A percentile compares a stretch with the other conserved stretches of the same genome.
Evolutionary conservation across 1,140 invertebrate species (phyloP).

Genomic region (Drosophila fuyamai): DNA sequence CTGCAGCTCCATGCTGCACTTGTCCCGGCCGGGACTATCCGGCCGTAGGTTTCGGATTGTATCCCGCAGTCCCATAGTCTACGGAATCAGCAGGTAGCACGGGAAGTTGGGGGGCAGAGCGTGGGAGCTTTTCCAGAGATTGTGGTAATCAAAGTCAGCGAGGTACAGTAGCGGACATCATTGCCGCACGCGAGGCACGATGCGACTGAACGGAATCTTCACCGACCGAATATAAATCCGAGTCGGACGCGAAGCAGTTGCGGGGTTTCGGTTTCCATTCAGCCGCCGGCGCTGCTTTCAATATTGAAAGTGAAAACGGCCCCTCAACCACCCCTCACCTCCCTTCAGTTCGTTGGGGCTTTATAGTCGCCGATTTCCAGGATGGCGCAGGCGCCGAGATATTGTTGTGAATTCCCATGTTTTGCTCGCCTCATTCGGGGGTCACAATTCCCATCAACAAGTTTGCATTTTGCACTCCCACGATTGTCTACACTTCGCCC

Average conservation of each 20-base stretch:
- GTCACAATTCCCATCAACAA: constrained; percentile 58
- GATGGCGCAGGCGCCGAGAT: constrained; percentile 57
- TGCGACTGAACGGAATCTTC: constrained; percentile 67
- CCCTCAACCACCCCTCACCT: neutral
- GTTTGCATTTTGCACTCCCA: constrained; percentile 31
- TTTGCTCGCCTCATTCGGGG: constrained; percentile 61
- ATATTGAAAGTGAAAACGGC: constrained; percentile 58
- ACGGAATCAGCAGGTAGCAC: neutral
- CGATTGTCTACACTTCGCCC: constrained; percentile 18
- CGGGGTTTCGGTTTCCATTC: constrained; percentile 68
- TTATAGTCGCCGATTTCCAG: constrained; percentile 47
- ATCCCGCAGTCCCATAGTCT: constrained; percentile 65
- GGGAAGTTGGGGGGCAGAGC: neutral
- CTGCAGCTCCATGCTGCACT: constrained; percentile 32
- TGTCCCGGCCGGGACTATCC: constrained; percentile 58
- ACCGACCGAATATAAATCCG: constrained; percentile 18
- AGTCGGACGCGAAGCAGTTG: constrained; percentile 37
- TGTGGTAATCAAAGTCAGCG: constrained; percentile 9
- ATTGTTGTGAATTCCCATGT: constrained; percentile 40
- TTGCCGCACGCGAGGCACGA: constrained; percentile 45
- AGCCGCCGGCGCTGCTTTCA: constrained; percentile 59
- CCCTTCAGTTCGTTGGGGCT: constrained; percentile 1
- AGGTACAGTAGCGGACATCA: constrained; percentile 41
- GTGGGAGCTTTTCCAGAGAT: constrained; percentile 22
- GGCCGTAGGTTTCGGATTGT: constrained; percentile 60